Evolutionary conservation across 2,113 vertebrate species (phyloP), one percentile per base, ranked within the genome.

Genomic region (Zosterops lateralis): DNA sequence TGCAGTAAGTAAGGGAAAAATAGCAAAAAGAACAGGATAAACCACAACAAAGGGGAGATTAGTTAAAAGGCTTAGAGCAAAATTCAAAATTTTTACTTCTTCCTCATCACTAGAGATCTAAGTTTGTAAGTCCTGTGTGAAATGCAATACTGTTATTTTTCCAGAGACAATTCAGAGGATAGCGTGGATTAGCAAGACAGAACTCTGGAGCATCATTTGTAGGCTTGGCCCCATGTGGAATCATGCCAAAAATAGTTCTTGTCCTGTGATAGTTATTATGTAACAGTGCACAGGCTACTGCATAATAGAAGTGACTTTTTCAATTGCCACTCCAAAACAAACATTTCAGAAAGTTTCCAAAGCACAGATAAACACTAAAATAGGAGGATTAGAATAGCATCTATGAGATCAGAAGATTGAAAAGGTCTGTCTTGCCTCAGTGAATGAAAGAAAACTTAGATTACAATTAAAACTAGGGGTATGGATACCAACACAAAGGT

Each of bases 401-500:
- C 66, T 87, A 19, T 68, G 50, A 93, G 62, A 53, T 34, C 22
- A 73, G 24, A 67, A 48, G 79, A 90, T 57, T 85, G 60, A 87
- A 86, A 57, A 42, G 78, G 61, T 62, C 87, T 85, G 71, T 58
- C 71, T 90, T 85, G 85, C 34, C 79, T 77, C 73, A 31, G 24
- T 36, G 93, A 84, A 72, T 31, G 75, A 91, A 84, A 51, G 82
- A 95, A 89, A 90, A 84, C 13, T 87, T n/a, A 20, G 36, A 80
- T 44, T 61, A 51, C 48, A 62, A 53, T 72, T 87, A 72, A 48
- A 89, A 62, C 32, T 32, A 93, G 45, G 24, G 64, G 53, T 65
- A 90, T 3, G 34, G 75, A 87, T 89, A 66, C 44, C 73, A 94
- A 92, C 93, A 87, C 66, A 90, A 80, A 62, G 47, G 76, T 95